Percentiles rank a stretch among this genome's conserved stretches.
These are phyloP conservation scores for Molossus alvarezi DNA, from an alignment of 2,797 vertebrate genomes.

Conservation along the genomic window DNA sequence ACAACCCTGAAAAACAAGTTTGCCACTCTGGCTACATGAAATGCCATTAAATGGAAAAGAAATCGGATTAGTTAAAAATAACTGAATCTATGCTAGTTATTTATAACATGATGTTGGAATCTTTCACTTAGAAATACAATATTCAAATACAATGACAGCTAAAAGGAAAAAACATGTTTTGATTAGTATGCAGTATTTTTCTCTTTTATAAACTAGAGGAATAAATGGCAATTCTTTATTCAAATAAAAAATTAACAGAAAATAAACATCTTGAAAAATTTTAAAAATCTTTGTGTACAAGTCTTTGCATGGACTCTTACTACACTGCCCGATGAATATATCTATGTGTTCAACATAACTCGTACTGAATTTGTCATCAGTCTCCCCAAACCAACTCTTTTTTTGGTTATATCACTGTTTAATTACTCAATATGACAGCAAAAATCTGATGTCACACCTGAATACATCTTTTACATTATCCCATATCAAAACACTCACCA, in stretches of 20 bases:
- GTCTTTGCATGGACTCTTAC: neutral
- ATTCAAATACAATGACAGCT: conserved; percentile 27
- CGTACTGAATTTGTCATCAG: neutral
- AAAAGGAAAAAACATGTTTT: neutral
- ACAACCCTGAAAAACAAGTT: conserved; percentile 39
- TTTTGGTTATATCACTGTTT: neutral
- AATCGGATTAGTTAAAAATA: conserved; percentile 48
- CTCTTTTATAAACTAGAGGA: conserved; percentile 38
- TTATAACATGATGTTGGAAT: neutral
- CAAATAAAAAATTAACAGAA: conserved; percentile 60
- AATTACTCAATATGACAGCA: neutral
- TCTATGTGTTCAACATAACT: neutral
- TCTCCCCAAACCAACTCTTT: conserved; percentile 18
- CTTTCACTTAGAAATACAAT: conserved; percentile 43
- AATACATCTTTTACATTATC: neutral
- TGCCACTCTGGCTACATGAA: conserved; percentile 52
- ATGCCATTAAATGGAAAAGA: conserved; percentile 17
- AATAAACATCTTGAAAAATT: conserved; percentile 26
- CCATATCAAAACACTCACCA: neutral
- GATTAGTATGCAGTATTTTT: conserved; percentile 47
- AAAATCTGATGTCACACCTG: neutral
- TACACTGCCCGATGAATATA: neutral
- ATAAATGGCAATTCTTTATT: conserved; percentile 10
- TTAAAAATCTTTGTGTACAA: neutral
- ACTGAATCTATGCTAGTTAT: neutral